Evolutionary conservation across 2,797 vertebrate species (phyloP), one percentile per base, ranked within the genome.

Genomic region (Crenichthys baileyi): DNA sequence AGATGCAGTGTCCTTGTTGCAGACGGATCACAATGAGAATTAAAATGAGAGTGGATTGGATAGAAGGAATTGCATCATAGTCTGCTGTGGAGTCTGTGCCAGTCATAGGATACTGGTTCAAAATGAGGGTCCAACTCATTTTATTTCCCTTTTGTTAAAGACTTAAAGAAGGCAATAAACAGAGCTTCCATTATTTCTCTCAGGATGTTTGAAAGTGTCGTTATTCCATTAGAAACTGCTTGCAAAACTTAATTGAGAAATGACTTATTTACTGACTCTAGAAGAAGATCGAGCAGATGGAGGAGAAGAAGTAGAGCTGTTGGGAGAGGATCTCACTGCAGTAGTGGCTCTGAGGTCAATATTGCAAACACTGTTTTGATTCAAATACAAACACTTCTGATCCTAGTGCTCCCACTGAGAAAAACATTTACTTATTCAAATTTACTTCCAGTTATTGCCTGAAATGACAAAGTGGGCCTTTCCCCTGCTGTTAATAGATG

Each of bases 361-460:
- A 92, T 78, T 74, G 85, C 83, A 91, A 92, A 91, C 87, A 91
- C 79, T 53, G 85, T 86, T 85, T 80, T 77, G 56, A 76, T 72
- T 88, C 87, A 71, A 92, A 85, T 80, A 87, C 90, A 91, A 94
- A 91, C 91, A 90, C 41, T 89, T 91, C 83, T 87, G 88, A 93
- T 92, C 88, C 81, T 53, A 24, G 73, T 24, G 61, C 84, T 85
- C 88, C 83, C 88, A 58, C 88, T 75, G 86, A 90, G 90, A 82
- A 88, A 90, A 92, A 87, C 90, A 90, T 90, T 92, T 91, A 88
- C 93, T 90, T 89, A 88, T 87, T 77, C 82, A 91, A 80, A 92
- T 92, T 80, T 82, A 91, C 87, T 89, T 79, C 73, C 81, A 79
- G 81, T 84, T 79, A 85, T 80, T 81, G 85, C 86, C 79, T 77